Evolutionary conservation across 1,140 invertebrate genomes (phyloP).

Genomic region (Drosophila kohkoa): DNA sequence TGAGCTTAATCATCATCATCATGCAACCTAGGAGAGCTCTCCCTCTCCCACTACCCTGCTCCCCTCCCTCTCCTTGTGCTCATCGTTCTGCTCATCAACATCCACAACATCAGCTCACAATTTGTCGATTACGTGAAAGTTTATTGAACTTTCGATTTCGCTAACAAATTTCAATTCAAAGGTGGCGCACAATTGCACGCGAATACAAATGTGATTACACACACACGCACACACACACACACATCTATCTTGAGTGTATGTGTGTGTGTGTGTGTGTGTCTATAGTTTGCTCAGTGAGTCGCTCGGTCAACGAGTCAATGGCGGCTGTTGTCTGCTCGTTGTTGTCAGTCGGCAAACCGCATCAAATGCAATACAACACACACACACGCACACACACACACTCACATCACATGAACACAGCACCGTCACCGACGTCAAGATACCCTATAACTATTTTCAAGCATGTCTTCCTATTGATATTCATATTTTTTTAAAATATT

Average conservation of each 20-base stretch:
- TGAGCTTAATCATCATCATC: not conserved
- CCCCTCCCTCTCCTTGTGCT: too few species aligned
- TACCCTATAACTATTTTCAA: constrained; percentile 7
- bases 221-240: constrained; percentile 10
- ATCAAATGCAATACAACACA: constrained; percentile 52
- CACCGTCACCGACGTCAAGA: not conserved
- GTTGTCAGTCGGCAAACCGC: constrained; percentile 36
- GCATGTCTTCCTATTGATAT: too few species aligned
- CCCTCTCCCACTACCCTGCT: too few species aligned
- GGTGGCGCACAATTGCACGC: constrained; percentile 49
- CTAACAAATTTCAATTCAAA: constrained; percentile 70
- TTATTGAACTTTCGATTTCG: constrained; percentile 84
- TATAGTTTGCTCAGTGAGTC: constrained; percentile 66
- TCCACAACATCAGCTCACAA: constrained; percentile 11
- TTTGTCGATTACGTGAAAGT: constrained; percentile 79
- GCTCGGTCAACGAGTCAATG: constrained; percentile 83
- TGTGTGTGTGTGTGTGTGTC: constrained; percentile 27
- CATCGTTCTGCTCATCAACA: not conserved
- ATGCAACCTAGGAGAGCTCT: too few species aligned
- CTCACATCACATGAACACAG: constrained; percentile 15
- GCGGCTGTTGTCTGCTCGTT: constrained; percentile 54
- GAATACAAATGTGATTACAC: constrained; percentile 9
- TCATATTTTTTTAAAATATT: too few species aligned
- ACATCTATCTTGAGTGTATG: constrained; percentile 4
- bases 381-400: constrained; percentile 26